Base-by-base conservation (phyloP, 1,140 invertebrate genomes). In the Euura lappo region DNA sequence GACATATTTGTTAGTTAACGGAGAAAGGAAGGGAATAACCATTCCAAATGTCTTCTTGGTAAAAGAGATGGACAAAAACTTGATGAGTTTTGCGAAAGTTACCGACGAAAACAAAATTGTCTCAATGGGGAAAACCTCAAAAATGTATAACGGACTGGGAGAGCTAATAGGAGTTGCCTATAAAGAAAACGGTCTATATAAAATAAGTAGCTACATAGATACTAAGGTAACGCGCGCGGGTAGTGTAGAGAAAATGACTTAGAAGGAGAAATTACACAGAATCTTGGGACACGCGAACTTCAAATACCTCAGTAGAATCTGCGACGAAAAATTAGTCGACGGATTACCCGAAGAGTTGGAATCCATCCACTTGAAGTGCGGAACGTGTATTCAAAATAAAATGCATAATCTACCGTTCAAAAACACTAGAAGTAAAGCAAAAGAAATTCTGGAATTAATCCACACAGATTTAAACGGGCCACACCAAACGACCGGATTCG, bases 341-440 rank as follows among this genome's bases (percentile, higher is more conserved):
- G 73, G 69, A 51, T 28, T 74, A 28, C 73, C 71, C 8, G 47
- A 68, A 68, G 71, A 70, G n/a, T 71, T 76, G 3, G 76, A 77
- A 70, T 28, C 43, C 44, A 60, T 66, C 51, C 45, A 11, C n/a
- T 11, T 72, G n/a, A 72, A 73, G 71, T 77, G 74, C 70, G 66
- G 45, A 65, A 75, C 71, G 3, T 75, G 74, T 68, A 65, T 75
- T 11, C 10, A 75, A 65, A 70, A 45, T 44, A 77, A 77, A 75
- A 77, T 77, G 72, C 65, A 72, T 43, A 76, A 78, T 69, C n/a
- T 76, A 60, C 70, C 72, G n/a, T 78, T 78, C 69, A 13, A 74
- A 47, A 74, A 76, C 69, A 74, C 71, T 71, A 65, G 72, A 47
- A 70, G 44, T 10, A 72, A 46, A 68, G 68, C 72, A 44, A 70